Evolutionary conservation across 2,113 vertebrate species (phyloP), one percentile per base, ranked within the genome.

Genomic region (Seriola aureovittata): DNA sequence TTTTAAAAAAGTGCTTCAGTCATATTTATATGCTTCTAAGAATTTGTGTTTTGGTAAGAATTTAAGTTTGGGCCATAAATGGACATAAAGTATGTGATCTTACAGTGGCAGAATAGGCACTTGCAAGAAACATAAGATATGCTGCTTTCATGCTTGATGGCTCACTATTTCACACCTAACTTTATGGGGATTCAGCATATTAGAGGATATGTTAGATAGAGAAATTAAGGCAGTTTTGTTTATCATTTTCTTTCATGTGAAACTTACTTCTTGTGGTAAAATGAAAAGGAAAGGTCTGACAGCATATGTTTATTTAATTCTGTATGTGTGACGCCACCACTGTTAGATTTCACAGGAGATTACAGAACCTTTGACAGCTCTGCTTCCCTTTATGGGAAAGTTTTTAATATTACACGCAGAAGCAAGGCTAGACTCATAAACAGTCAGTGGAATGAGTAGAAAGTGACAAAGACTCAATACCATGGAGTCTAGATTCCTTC

Each of bases 261-360:
- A 57, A 16, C 55, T 3, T 14, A 54, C 62, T 87, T 77, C 71
- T 65, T 67, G 36, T 10, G 0, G 9, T 40, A n/a, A 48, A 77
- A 48, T 5, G 9, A 48, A 42, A 77, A 65, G 62, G 69, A 81
- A 78, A 65, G 5, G 36, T 70, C n/a, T 66, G 34, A 38, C 40
- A 50, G 71, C 36, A 57, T 40, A 0, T 36, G 74, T 67, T 63
- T 71, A 59, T 5, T 29, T 75, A 44, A 50, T 21, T 50, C 12
- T 21, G 19, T 19, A 46, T 11, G 4, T 40, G 21, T 46, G 64
- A 62, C 17, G 2, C 0, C 59, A 54, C 21, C 59, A 0, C 21
- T 73, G 64, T 44, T 46, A 32, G 36, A 76, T 77, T 68, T 72
- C 72, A 40, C 4, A 12, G 1, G 50, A 75, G 80, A 72, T 75